These are phyloP conservation scores for Drosophila pseudotalamancana DNA, from an alignment of 2,888 invertebrate species.

Conservation along the genomic window DNA sequence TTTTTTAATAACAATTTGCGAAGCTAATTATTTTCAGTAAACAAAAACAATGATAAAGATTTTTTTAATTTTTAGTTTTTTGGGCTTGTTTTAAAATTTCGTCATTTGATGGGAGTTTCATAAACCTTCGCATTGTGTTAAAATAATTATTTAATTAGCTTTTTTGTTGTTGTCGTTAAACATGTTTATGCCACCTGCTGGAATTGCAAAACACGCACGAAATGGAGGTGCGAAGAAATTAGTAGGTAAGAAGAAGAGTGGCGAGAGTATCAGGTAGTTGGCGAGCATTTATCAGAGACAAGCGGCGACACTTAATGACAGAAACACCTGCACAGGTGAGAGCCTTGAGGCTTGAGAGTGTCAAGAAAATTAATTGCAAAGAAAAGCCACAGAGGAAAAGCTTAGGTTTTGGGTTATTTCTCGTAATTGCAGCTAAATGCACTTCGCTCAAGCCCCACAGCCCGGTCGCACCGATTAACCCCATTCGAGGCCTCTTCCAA, in stretches of 20 bases:
- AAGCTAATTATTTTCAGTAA: too few species aligned
- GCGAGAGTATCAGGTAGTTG: conserved; percentile 2
- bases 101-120: conserved; percentile 2
- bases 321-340: conserved; percentile 22
- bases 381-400: conserved; percentile 50
- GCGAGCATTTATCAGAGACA: conserved; percentile 41
- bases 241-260: not conserved
- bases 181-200: conserved; percentile 63
- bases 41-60: too few species aligned
- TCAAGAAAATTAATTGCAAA: conserved; percentile 53
- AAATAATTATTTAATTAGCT: conserved; percentile 47
- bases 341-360: conserved; percentile 24
- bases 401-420: conserved; percentile 39
- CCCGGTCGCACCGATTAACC: conserved; percentile 46
- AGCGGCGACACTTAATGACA: conserved; percentile 34
- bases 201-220: conserved; percentile 15
- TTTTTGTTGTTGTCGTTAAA: conserved; percentile 25
- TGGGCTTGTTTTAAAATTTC: conserved; percentile 23
- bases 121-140: conserved; percentile 1
- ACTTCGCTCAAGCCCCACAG: conserved; percentile 31
- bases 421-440: conserved; percentile 52
- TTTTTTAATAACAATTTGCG: not conserved
- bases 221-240: not conserved
- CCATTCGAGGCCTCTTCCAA: conserved; percentile 23
- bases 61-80: too few species aligned